A percentile compares a stretch with the other conserved stretches of the same genome.
Evolutionary conservation across 2,113 vertebrate genomes (phyloP).

Genomic region (Malurus alboscapulatus): DNA sequence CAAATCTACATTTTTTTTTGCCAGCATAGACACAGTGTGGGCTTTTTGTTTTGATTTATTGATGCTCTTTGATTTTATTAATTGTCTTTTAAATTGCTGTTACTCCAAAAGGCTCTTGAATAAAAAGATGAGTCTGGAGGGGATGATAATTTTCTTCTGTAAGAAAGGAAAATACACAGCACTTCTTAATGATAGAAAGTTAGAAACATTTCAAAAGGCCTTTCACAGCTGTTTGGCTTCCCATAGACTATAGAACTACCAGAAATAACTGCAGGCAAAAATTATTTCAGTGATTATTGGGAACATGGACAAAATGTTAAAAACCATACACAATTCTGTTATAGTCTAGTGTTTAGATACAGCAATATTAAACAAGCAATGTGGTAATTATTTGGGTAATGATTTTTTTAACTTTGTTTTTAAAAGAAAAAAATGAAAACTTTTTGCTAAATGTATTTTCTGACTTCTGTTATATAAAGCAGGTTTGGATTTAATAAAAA

Average conservation of each 20-base stretch:
- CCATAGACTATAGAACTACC: not conserved
- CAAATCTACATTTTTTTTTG: not conserved
- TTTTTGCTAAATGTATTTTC: not conserved
- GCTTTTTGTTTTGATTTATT: not conserved
- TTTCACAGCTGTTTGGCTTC: not conserved
- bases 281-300: not conserved
- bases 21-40: not conserved
- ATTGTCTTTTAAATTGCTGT: not conserved
- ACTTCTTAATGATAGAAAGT: not conserved
- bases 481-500: not conserved
- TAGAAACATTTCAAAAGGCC: not conserved
- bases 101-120: not conserved
- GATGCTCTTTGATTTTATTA: not conserved
- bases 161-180: not conserved
- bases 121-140: not conserved
- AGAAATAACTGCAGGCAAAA: not conserved
- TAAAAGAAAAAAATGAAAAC: not conserved
- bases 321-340: not conserved
- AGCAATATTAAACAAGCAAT: not conserved
- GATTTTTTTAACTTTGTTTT: not conserved
- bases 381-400: not conserved
- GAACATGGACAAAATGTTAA: not conserved
- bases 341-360: not conserved
- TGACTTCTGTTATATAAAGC: not conserved
- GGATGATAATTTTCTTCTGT: not conserved